Evolutionary conservation across 2,888 invertebrate genomes (phyloP).

Genomic region (Diarsia rubi): DNA sequence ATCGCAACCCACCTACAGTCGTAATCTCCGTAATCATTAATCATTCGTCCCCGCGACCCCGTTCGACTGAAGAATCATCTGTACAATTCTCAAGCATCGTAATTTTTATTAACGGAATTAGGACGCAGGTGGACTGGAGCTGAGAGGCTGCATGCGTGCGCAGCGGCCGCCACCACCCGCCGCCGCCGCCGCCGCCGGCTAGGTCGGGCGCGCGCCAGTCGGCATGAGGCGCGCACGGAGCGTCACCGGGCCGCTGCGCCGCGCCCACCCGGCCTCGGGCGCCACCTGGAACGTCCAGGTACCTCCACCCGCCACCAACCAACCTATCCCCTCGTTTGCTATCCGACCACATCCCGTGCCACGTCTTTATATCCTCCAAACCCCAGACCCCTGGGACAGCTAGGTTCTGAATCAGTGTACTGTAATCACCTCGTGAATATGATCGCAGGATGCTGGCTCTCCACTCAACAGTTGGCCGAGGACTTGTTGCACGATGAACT

Average conservation of each 20-base stretch:
- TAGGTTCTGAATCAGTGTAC: conserved; percentile 43
- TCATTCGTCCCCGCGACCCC: conserved; percentile 44
- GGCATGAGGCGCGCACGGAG: conserved; percentile 89
- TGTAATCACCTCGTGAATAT: conserved; percentile 52
- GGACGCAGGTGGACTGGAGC: conserved; percentile 82
- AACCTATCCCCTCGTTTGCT: conserved; percentile 7
- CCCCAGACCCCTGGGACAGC: not conserved
- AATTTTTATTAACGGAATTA: conserved; percentile 75
- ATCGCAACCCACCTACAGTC: conserved; percentile 12
- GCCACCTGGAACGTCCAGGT: conserved; percentile 96
- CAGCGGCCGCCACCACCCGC: conserved; percentile 78
- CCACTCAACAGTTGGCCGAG: conserved; percentile 88
- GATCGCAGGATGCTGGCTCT: conserved; percentile 75
- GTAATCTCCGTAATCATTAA: conserved; percentile 53
- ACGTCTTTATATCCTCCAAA: not conserved
- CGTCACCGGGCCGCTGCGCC: conserved; percentile 91
- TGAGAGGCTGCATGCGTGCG: conserved; percentile 85
- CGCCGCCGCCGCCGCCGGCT: conserved; percentile 71
- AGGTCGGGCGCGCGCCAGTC: conserved; percentile 83
- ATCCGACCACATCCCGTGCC: not conserved
- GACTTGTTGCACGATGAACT: conserved; percentile 88
- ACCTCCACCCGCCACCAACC: conserved; percentile 61
- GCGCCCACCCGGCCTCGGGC: conserved; percentile 95
- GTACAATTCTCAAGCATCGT: conserved; percentile 66
- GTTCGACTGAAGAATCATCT: conserved; percentile 54